Base-by-base conservation (phyloP, 2,888 invertebrate genomes). In the Leuctra nigra region DNA sequence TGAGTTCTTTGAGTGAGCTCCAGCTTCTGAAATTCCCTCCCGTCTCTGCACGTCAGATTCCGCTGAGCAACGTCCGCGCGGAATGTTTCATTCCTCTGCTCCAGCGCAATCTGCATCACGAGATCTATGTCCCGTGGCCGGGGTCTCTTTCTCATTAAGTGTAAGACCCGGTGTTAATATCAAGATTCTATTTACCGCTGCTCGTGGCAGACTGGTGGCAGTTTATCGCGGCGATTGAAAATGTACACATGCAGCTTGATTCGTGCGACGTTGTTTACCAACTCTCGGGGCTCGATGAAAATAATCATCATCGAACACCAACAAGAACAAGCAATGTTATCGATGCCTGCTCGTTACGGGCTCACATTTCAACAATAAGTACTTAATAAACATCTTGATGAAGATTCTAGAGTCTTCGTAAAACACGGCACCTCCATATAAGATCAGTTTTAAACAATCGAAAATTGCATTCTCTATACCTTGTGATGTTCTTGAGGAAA, bases 211-310 rank as follows among this genome's bases (percentile, higher is more conserved):
- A 41, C 20, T 20, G 50, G 50, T 33, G 50, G 35, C 50, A 33
- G 33, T 50, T 50, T 50, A 50, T 50, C 35, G 50, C 22, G 20
- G 50, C 50, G 16, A 50, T 50, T 50, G 50, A 50, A 50, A 50
- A 33, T 50, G 50, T 50, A 35, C 18, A 50, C 50, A 50, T 11
- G 50, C 35, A 18, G 16, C 35, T 22, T 44, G 22, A 44, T n/a
- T 44, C 44, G 44, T 44, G n/a, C n/a, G 44, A 44, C 23, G 22
- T 16, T 7, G n/a, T 44, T 44, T 44, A 11, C n/a, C n/a, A n/a
- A n/a, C n/a, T n/a, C n/a, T n/a, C n/a, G n/a, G n/a, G n/a, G n/a
- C n/a, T n/a, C n/a, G n/a, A n/a, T n/a, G n/a, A n/a, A n/a, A n/a
- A n/a, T n/a, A n/a, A n/a, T n/a, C n/a, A n/a, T n/a, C n/a, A n/a